Conservation (phyloP, 2,113 vertebrate genomes). For the Peromyscus maniculatus region DNA sequence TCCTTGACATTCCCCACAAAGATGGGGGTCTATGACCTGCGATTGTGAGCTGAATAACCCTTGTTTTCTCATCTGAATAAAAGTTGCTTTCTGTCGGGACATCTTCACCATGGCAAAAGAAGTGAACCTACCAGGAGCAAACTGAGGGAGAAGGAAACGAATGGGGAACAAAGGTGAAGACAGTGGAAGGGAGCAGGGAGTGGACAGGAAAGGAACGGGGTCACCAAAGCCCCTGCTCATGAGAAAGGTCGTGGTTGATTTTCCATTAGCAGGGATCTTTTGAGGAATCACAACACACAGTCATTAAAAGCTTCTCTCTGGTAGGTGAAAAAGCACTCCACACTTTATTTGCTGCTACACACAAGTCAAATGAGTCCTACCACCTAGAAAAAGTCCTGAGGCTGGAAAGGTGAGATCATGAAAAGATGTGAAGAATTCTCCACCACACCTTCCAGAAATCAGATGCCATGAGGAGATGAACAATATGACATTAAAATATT, state of each 20-base stretch:
- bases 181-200: not conserved
- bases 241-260: not conserved
- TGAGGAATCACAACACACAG: not conserved
- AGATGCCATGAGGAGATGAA: not conserved
- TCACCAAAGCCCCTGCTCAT: not conserved
- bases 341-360: not conserved
- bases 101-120: not conserved
- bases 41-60: too few relatives aligned
- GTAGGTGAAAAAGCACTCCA: not conserved
- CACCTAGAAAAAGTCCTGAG: not conserved
- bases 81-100: not conserved
- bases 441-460: not conserved
- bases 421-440: not conserved
- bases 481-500: not conserved
- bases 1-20: not conserved
- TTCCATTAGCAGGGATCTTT: not conserved
- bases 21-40: not conserved
- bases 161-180: not conserved
- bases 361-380: not conserved
- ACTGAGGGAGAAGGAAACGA: not conserved
- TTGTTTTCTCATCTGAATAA: not conserved
- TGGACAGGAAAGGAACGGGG: not conserved
- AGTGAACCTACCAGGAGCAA: not conserved
- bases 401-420: not conserved
- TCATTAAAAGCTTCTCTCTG: not conserved